These are phyloP conservation scores for Scaptodrosophila lebanonensis DNA, from an alignment of 1,140 invertebrate species.

Conservation along the genomic window DNA sequence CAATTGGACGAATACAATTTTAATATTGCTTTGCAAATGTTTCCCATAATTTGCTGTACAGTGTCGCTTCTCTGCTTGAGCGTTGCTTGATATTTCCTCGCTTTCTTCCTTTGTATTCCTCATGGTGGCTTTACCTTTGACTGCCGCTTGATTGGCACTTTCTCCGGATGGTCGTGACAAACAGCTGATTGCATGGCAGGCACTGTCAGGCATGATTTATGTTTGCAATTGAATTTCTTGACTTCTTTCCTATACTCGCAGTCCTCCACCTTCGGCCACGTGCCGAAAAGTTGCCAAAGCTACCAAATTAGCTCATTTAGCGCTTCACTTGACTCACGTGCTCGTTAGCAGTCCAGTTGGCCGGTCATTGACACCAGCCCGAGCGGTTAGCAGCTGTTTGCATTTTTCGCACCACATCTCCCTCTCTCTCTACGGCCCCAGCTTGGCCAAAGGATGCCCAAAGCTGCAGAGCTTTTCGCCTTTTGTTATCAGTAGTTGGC, in stretches of 20 bases:
- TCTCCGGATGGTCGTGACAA: too few species aligned
- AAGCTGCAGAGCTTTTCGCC: too few species aligned
- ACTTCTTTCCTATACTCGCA: conserved; percentile 50
- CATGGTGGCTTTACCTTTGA: too few species aligned
- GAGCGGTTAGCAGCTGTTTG: conserved; percentile 56
- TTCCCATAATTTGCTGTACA: too few species aligned
- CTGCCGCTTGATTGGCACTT: too few species aligned
- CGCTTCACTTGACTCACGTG: conserved; percentile 69
- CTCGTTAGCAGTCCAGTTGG: conserved; percentile 47
- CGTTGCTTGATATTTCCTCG: too few species aligned
- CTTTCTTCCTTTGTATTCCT: too few species aligned
- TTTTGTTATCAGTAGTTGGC: conserved; percentile 30
- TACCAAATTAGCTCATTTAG: conserved; percentile 69
- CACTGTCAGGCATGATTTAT: conserved; percentile 60
- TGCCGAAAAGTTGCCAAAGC: conserved; percentile 28
- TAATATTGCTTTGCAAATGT: too few species aligned
- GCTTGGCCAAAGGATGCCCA: too few species aligned
- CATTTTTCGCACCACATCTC: conserved; percentile 43
- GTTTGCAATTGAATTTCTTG: conserved; percentile 69
- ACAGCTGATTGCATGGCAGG: conserved; percentile 59
- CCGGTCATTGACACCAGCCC: conserved; percentile 6
- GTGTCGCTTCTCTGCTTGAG: too few species aligned
- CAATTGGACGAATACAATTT: too few species aligned
- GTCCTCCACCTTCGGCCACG: conserved; percentile 26
- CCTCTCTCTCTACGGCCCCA: conserved; percentile 1